phyloP scores from a whole-genome alignment of 1,140 invertebrate genomes.

The Protaetia brevitarsis region DNA sequence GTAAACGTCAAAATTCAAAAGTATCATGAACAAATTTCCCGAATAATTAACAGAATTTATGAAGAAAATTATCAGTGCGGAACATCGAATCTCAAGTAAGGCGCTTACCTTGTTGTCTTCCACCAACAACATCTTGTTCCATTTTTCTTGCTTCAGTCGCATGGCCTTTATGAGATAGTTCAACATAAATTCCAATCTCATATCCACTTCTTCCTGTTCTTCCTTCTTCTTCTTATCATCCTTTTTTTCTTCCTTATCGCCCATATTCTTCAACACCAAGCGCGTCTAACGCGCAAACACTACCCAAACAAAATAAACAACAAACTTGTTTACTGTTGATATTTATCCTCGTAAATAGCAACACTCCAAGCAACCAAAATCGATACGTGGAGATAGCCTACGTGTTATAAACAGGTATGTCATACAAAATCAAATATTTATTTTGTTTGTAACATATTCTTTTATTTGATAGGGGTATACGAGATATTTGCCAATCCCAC shows the following conservation, averaged over 20 bases:
- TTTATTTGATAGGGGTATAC: no score
- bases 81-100: no score
- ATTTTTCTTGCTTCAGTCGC: slow-evolving; percentile 72
- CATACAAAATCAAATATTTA: no score
- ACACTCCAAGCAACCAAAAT: slow-evolving; percentile 3
- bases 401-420: no score
- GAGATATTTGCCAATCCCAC: no score
- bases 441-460: no score
- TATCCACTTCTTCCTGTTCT: slow-evolving; percentile 41
- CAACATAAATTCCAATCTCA: slow-evolving; percentile 45
- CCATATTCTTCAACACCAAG: slow-evolving; percentile 5
- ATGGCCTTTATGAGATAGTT: slow-evolving; percentile 57
- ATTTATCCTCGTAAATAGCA: neutral
- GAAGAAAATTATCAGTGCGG: no score
- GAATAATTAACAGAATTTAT: no score
- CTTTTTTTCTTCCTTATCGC: slow-evolving; percentile 5
- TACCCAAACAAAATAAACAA: neutral
- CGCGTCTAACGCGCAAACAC: neutral
- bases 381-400: neutral
- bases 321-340: slow-evolving; percentile 1
- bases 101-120: slow-evolving; percentile 60
- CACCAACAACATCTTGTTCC: slow-evolving; percentile 68
- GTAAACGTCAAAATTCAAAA: neutral
- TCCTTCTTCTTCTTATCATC: slow-evolving; percentile 28
- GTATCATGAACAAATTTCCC: neutral